Base-by-base conservation (phyloP, 2,797 vertebrate genomes). In the Odontamblyopus rebecca region DNA sequence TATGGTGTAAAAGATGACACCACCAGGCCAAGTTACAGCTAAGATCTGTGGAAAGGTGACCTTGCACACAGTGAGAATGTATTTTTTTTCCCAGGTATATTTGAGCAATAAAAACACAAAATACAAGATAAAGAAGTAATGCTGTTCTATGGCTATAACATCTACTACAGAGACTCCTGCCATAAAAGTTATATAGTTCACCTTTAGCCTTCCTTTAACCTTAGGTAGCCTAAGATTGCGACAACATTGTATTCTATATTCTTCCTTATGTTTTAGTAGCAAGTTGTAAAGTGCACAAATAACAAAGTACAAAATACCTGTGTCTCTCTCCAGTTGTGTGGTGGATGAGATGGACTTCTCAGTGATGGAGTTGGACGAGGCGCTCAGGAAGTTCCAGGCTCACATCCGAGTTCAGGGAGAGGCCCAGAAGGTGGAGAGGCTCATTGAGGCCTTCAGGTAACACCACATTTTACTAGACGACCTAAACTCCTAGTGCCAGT, bases 271-370 rank as follows among this genome's bases (percentile, higher is more conserved):
- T 41, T 44, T 38, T 35, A 41, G 26, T 19, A 19, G 9, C n/a
- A 13, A n/a, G n/a, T 64, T 27, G 5, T 26, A 48, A 50, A 27
- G 41, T 26, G 4, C n/a, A 48, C 44, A 50, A 50, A 29, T 29
- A 11, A 26, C 15, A 44, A 11, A 23, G 5, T 66, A 8, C 7
- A 44, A 32, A 62, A 63, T 12, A 35, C 54, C 13, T n/a, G 66
- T 75, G 23, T 80, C 27, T 79, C 27, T 79, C 51, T 69, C 82
- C 90, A 98, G 97, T 87, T 99, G 97, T 59, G 97, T 99, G 74
- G 97, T 99, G 72, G 97, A 98, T 77, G 97, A 98, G 86, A 99
- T 99, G 97, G 97, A 99, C 85, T 98, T 99, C 88, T 97, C 96
- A 0, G 88, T 90, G 60, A 96, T 98, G 97, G 97, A 98, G 86